Base-by-base conservation (phyloP, 2,888 invertebrate genomes). In the Orthosia incerta region DNA sequence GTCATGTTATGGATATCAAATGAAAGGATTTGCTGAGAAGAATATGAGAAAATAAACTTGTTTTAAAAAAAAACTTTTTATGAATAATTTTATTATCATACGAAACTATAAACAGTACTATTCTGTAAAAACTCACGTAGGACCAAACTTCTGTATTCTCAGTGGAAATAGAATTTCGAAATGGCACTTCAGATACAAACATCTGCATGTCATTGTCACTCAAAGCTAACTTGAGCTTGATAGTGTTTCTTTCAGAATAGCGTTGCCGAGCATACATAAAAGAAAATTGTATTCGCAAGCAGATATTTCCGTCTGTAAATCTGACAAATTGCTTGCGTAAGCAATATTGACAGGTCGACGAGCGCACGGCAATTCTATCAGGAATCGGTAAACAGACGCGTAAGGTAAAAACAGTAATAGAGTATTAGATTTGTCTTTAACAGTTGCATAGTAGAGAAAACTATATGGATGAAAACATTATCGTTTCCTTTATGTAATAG, bases 261-360 rank as follows among this genome's bases (percentile, higher is more conserved):
- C 31, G 16, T n/a, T 13, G 11, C 18, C 16, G 26, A 55, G 65
- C 12, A 4, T 50, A 15, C 26, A 65, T 71, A 65, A n/a, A 61
- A 78, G 50, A 76, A 72, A 80, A 69, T 53, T 53, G 31, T 70
- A 69, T 74, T 74, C 66, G 60, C 61, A 51, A 66, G 45, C 48
- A 66, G 48, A 59, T 71, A 66, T 67, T 72, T 53, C 46, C 69
- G 45, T 31, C 62, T 70, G 68, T 59, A 78, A 80, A 86, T 76
- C 84, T 71, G 72, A 83, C 63, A 86, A 84, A 84, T 86, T 86
- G 84, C 84, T 72, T 74, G 63, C 70, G 78, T 76, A 71, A 76
- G 61, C 68, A 71, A 71, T 71, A 53, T 72, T 83, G 84, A 83
- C 81, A 76, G 78, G 50, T 18, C 45, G 57, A 64, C 71, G 74